phyloP scores from a whole-genome alignment of 2,113 vertebrate genomes.

The Sporophila hypoxantha region DNA sequence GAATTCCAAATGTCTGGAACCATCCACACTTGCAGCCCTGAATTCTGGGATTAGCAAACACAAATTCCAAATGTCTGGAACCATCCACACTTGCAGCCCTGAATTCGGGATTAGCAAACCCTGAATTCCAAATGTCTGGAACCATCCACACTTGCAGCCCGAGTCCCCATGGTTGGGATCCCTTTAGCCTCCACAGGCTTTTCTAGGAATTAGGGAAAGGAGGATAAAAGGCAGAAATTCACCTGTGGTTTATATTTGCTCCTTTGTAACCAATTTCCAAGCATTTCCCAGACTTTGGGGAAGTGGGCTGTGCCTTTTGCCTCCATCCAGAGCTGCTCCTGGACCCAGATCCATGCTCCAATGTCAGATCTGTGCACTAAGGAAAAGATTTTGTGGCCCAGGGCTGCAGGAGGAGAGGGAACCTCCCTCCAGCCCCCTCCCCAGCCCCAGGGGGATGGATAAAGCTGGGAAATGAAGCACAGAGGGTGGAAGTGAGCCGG shows the following conservation, averaged over 20 bases:
- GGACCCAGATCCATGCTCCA: rapidly evolving
- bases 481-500: rapidly evolving
- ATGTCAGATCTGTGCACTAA: rapidly evolving
- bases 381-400: neutral
- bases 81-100: too few relatives aligned
- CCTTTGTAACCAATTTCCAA: neutral
- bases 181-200: neutral
- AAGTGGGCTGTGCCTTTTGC: neutral
- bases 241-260: rapidly evolving
- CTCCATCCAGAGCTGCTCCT: neutral
- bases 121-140: neutral
- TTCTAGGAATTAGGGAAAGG: neutral
- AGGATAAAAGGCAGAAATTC: neutral
- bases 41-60: too few relatives aligned
- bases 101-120: too few relatives aligned
- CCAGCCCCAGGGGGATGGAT: neutral
- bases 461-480: neutral
- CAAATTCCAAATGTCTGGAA: too few relatives aligned
- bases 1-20: neutral
- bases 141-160: neutral
- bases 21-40: too few relatives aligned
- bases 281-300: neutral
- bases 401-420: neutral
- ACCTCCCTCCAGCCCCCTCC: neutral
- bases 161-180: neutral